Percentiles rank a stretch among this genome's conserved stretches.
These are phyloP conservation scores for Acleris sparsana DNA, from an alignment of 2,888 invertebrate species.

Conservation along the genomic window DNA sequence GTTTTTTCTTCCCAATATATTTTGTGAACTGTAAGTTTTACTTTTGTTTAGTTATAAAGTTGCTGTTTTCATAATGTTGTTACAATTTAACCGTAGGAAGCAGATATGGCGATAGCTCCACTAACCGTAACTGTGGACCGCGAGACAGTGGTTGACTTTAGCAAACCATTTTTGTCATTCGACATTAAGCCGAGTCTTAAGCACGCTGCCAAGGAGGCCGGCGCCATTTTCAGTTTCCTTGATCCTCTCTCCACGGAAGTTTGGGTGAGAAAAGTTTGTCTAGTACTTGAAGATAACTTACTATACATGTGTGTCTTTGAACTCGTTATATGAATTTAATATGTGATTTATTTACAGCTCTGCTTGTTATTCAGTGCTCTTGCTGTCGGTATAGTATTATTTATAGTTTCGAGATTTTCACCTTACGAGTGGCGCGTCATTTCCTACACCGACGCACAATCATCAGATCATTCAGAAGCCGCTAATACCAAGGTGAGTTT, in stretches of 20 bases:
- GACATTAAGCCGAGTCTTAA: conserved; percentile 96
- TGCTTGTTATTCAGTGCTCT: conserved; percentile 93
- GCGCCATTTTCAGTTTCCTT: conserved; percentile 97
- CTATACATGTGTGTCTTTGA: neutral
- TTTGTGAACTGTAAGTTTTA: too few relatives aligned
- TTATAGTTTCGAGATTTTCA: conserved; percentile 97
- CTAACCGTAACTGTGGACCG: conserved; percentile 97
- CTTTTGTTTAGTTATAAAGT: too few relatives aligned
- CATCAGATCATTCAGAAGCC: conserved; percentile 57
- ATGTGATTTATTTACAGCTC: conserved; percentile 63
- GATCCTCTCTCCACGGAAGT: conserved; percentile 97
- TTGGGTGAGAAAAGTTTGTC: conserved; percentile 88
- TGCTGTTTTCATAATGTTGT: neutral
- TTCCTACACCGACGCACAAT: conserved; percentile 58
- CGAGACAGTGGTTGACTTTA: conserved; percentile 97
- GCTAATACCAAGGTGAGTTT: conserved; percentile 56
- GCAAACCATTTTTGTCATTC: conserved; percentile 98
- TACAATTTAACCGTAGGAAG: conserved; percentile 87
- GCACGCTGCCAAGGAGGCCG: conserved; percentile 91
- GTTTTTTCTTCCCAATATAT: too few relatives aligned
- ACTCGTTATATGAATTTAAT: neutral
- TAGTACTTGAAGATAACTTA: conserved; percentile 2
- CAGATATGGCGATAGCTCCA: conserved; percentile 96
- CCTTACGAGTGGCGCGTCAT: conserved; percentile 97
- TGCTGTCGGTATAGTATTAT: conserved; percentile 96